phyloP scores from a whole-genome alignment of 1,140 invertebrate genomes.

The Phymastichus coffea region DNA sequence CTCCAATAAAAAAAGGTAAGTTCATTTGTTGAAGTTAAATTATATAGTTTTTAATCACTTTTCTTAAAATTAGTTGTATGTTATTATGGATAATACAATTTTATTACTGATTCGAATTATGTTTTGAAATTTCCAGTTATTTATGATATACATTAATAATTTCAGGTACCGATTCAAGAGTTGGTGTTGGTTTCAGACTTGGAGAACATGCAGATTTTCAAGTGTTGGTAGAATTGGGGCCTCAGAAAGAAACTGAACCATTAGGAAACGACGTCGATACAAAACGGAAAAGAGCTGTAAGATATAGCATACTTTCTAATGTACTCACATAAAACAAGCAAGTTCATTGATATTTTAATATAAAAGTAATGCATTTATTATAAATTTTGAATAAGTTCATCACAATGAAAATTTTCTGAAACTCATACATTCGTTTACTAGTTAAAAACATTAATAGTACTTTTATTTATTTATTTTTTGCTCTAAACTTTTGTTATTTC shows the following conservation, averaged over 20 bases:
- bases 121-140: not conserved
- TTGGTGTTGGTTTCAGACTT: conserved; percentile 76
- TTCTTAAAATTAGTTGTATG: not conserved
- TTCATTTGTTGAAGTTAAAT: not conserved
- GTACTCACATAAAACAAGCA: not conserved
- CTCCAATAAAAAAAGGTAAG: conserved; percentile 80
- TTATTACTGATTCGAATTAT: not conserved
- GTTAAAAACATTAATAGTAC: too few species aligned
- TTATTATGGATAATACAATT: not conserved
- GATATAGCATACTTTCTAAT: not conserved
- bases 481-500: too few species aligned
- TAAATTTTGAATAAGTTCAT: too few species aligned
- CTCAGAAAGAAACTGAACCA: conserved; percentile 68
- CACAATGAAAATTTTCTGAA: too few species aligned
- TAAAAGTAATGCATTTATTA: too few species aligned
- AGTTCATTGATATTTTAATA: too few species aligned
- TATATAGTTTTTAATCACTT: not conserved
- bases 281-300: conserved; percentile 44
- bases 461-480: too few species aligned
- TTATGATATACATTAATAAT: conserved; percentile 30
- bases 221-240: conserved; percentile 73
- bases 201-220: conserved; percentile 81
- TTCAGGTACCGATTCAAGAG: conserved; percentile 74
- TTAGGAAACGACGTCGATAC: conserved; percentile 52
- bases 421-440: too few species aligned